Conservation (phyloP, 1,140 invertebrate species). For the Heliconius hermathena region DNA sequence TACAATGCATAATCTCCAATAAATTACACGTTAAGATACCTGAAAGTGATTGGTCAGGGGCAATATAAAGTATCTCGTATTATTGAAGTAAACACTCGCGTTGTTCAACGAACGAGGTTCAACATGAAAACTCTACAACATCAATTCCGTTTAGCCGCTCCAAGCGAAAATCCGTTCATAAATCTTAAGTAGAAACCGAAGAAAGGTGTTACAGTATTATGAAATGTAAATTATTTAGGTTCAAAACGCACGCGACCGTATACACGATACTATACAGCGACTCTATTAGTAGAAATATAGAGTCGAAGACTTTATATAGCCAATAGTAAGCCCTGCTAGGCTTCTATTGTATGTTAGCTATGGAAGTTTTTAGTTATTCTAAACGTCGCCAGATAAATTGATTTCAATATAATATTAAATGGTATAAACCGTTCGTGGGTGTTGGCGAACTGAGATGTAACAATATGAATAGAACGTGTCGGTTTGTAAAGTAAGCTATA, state of each 20-base stretch:
- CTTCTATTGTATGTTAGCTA: background rate
- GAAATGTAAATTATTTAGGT: slow-evolving; percentile 43
- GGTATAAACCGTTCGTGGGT: slow-evolving; percentile 28
- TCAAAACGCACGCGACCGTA: slow-evolving; percentile 31
- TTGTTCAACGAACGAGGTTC: slow-evolving; percentile 10
- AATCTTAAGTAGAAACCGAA: slow-evolving; percentile 40
- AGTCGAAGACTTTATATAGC: background rate
- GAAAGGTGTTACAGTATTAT: slow-evolving; percentile 40
- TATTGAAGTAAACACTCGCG: slow-evolving; percentile 8
- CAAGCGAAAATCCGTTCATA: slow-evolving; percentile 32
- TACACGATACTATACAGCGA: background rate
- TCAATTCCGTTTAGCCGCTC: slow-evolving; percentile 28
- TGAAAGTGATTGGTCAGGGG: background rate
- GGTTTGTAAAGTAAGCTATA: slow-evolving; percentile 19
- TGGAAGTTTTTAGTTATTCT: slow-evolving; percentile 17
- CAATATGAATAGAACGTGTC: slow-evolving; percentile 22
- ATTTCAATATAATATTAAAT: slow-evolving; percentile 30
- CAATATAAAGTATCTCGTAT: background rate
- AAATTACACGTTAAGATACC: background rate
- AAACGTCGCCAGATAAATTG: slow-evolving; percentile 31
- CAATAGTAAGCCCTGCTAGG: no score
- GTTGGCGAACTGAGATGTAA: slow-evolving; percentile 32
- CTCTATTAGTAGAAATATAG: background rate
- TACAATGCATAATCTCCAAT: background rate
- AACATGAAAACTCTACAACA: slow-evolving; percentile 18